These are phyloP conservation scores for Anagrus nilaparvatae DNA, from an alignment of 1,140 invertebrate genomes.

Conservation along the genomic window DNA sequence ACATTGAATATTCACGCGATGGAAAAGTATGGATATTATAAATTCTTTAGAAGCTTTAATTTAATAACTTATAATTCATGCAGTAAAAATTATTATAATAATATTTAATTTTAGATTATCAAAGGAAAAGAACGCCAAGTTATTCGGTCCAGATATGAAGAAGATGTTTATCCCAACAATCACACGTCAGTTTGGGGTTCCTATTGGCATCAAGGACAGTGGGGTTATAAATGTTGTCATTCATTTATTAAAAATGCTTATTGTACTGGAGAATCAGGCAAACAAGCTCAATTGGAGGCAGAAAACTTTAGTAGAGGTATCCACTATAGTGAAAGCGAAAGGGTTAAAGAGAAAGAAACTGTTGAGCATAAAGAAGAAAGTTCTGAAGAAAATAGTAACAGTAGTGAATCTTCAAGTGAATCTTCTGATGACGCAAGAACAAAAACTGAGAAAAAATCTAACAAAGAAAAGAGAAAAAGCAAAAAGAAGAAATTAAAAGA, in stretches of 20 bases:
- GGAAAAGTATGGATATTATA: conserved; percentile 64
- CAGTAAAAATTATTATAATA: neutral
- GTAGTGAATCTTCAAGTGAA: conserved; percentile 23
- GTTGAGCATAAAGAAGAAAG: conserved; percentile 1
- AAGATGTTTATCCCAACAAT: conserved; percentile 88
- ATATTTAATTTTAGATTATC: conserved; percentile 40
- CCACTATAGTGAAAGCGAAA: conserved; percentile 3
- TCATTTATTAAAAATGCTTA: conserved; percentile 87
- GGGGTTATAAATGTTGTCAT: conserved; percentile 96
- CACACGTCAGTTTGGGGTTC: conserved; percentile 94
- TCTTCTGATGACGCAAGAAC: conserved; percentile 28
- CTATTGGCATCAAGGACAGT: conserved; percentile 81
- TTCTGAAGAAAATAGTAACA: conserved; percentile 6
- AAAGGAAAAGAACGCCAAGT: conserved; percentile 80
- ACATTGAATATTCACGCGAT: conserved; percentile 90
- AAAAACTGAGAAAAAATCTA: conserved; percentile 39
- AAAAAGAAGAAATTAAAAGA: conserved; percentile 61
- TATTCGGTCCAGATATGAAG: conserved; percentile 85
- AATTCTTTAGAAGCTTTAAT: too few species aligned
- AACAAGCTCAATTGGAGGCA: conserved; percentile 27
- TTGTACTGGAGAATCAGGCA: conserved; percentile 75
- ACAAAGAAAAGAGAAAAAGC: conserved; percentile 49
- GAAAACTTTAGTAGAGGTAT: conserved; percentile 11
- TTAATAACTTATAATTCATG: conserved; percentile 7
- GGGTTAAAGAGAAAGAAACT: conserved; percentile 7